These are phyloP conservation scores for Caerostris darwini DNA, from an alignment of 1,140 invertebrate species.

Conservation along the genomic window DNA sequence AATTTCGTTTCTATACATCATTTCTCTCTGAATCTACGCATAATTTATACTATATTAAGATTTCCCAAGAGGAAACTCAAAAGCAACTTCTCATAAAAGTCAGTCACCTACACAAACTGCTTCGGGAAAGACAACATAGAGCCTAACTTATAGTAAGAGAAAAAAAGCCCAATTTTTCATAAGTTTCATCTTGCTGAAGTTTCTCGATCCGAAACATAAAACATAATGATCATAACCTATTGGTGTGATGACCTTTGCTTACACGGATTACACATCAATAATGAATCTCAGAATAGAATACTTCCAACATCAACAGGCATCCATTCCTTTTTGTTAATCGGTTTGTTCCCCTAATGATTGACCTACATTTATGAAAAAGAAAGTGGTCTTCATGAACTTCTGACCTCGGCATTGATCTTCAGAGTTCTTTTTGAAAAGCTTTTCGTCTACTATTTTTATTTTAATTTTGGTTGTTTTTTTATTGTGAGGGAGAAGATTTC, in stretches of 20 bases:
- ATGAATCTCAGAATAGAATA: constrained; percentile 9
- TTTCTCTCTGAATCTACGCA: too few species aligned
- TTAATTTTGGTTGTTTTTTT: constrained; percentile 16
- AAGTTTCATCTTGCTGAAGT: neutral
- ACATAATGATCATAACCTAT: neutral
- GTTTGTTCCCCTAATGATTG: constrained; percentile 32
- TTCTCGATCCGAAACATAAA: neutral
- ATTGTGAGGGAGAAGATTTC: neutral
- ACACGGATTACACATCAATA: neutral
- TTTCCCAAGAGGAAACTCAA: neutral
- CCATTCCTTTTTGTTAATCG: neutral
- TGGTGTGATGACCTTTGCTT: constrained; percentile 20
- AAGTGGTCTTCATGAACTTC: neutral
- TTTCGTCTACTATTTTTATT: neutral
- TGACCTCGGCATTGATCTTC: constrained; percentile 44
- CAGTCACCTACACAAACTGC: neutral
- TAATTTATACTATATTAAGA: too few species aligned
- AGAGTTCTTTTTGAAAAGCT: neutral
- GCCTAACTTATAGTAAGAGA: neutral
- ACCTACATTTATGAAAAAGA: constrained; percentile 13
- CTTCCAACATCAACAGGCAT: neutral
- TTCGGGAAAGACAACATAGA: neutral
- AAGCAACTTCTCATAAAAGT: neutral
- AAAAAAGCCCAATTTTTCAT: neutral
- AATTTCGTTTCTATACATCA: too few species aligned